A percentile compares a stretch with the other conserved stretches of the same genome.
Conservation (phyloP, 2,797 vertebrate genomes). For the Synaphobranchus kaupii region DNA sequence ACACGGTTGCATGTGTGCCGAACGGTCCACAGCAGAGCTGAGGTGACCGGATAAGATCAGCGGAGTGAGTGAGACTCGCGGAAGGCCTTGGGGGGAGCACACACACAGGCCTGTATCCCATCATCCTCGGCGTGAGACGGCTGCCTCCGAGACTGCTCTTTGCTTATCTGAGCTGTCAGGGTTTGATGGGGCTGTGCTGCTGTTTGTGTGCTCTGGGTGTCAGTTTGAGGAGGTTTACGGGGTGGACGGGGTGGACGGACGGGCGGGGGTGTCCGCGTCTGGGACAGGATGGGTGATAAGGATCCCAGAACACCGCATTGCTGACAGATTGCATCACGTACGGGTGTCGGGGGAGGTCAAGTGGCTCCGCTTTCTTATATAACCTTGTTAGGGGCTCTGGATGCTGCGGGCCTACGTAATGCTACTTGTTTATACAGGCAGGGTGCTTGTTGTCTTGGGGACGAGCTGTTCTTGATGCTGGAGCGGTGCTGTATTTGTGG, state of each 20-base stretch:
- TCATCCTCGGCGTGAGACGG: neutral
- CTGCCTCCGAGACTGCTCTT: neutral
- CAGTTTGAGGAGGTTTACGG: neutral
- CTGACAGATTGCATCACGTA: conserved; percentile 20
- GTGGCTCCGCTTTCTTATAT: neutral
- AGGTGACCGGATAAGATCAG: neutral
- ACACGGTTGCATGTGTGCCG: neutral
- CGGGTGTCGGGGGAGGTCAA: neutral
- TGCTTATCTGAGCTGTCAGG: conserved; percentile 14
- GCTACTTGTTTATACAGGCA: neutral
- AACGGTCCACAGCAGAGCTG: neutral
- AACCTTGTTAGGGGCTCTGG: conserved; percentile 1
- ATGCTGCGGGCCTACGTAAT: neutral
- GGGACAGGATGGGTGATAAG: conserved; percentile 26
- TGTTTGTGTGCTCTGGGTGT: neutral
- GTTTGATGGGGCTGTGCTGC: conserved; percentile 8
- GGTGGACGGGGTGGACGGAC: neutral
- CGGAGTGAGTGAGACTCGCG: neutral
- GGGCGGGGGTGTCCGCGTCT: neutral
- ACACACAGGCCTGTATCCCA: neutral
- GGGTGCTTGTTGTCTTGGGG: neutral
- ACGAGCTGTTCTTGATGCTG: neutral
- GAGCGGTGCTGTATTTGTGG: neutral
- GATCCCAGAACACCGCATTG: conserved; percentile 1
- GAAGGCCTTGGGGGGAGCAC: neutral